Conservation (phyloP, 2,888 invertebrate species). For the Lasioglossum vierecki region DNA sequence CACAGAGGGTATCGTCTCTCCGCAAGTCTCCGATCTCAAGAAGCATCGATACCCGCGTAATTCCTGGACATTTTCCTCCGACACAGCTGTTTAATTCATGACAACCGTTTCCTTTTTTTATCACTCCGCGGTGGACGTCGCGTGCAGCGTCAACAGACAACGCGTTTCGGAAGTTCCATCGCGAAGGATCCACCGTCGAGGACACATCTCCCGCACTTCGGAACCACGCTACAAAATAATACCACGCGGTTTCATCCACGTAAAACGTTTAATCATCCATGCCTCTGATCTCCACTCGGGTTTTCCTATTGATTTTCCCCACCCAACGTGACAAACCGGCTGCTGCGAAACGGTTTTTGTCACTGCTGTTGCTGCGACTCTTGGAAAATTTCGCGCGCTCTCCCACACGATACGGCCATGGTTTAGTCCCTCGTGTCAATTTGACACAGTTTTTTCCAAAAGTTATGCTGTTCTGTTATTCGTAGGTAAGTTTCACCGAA, state of each 20-base stretch:
- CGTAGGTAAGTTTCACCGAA: no score
- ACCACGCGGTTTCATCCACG: slow-evolving; percentile 39
- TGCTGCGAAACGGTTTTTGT: slow-evolving; percentile 44
- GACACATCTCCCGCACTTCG: slow-evolving; percentile 15
- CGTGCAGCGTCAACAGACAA: slow-evolving; percentile 27
- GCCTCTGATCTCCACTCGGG: slow-evolving; percentile 56
- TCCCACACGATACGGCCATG: no score
- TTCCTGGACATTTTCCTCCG: slow-evolving; percentile 58
- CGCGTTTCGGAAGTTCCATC: slow-evolving; percentile 35
- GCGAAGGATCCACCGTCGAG: slow-evolving; percentile 12
- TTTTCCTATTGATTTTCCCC: slow-evolving; percentile 73
- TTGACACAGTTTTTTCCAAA: no score
- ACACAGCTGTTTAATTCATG: slow-evolving; percentile 59
- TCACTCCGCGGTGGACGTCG: slow-evolving; percentile 1
- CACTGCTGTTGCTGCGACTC: slow-evolving; percentile 27
- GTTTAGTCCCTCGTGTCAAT: no score
- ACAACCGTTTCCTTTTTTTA: not conserved
- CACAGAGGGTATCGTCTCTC: slow-evolving; percentile 21
- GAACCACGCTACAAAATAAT: slow-evolving; percentile 53
- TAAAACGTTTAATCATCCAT: slow-evolving; percentile 55
- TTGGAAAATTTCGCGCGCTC: slow-evolving; percentile 40
- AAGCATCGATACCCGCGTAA: slow-evolving; percentile 24
- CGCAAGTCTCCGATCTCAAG: slow-evolving; percentile 51
- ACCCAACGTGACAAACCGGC: slow-evolving; percentile 54
- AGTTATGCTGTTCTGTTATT: no score